Percentiles rank a stretch among this genome's conserved stretches.
These are phyloP conservation scores for Drosophila sordidula DNA, from an alignment of 2,888 invertebrate genomes.

Conservation along the genomic window DNA sequence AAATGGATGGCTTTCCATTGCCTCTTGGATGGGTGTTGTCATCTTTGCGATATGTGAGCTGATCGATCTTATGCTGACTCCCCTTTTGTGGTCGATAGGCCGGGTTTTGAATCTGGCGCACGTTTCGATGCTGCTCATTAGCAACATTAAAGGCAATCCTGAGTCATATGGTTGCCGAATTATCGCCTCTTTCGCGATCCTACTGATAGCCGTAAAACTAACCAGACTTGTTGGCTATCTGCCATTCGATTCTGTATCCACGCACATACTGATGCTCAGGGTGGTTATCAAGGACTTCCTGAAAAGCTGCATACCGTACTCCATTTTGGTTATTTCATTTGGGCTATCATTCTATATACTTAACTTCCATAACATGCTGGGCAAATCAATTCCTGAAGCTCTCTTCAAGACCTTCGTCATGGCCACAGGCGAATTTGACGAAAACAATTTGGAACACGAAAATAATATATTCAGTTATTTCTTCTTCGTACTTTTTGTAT, in stretches of 20 bases:
- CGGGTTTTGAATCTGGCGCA: not conserved
- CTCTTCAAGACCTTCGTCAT: slow-evolving; percentile 23
- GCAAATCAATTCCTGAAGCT: not conserved
- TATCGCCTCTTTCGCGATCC: slow-evolving; percentile 24
- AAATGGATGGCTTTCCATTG: too few relatives aligned
- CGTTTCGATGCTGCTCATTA: not conserved
- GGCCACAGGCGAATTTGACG: slow-evolving; percentile 45
- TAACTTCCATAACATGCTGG: slow-evolving; percentile 1
- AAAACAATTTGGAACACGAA: not conserved
- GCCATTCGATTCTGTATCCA: slow-evolving; percentile 17
- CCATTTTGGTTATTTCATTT: slow-evolving; percentile 12
- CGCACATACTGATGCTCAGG: slow-evolving; percentile 30
- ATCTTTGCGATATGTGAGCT: not conserved
- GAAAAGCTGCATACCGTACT: slow-evolving; percentile 19
- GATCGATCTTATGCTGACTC: not conserved
- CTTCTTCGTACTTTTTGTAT: slow-evolving; percentile 24
- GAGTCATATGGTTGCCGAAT: slow-evolving; percentile 4
- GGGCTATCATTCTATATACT: slow-evolving; percentile 27
- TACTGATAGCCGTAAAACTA: slow-evolving; percentile 10
- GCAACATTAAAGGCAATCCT: not conserved
- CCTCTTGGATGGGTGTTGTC: not conserved
- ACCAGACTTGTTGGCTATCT: slow-evolving; percentile 22
- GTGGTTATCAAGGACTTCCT: slow-evolving; percentile 18
- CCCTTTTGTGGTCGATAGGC: not conserved
- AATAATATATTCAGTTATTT: not conserved